Evolutionary conservation across 2,888 invertebrate species (phyloP).

Genomic region (Drosophila cognata): DNA sequence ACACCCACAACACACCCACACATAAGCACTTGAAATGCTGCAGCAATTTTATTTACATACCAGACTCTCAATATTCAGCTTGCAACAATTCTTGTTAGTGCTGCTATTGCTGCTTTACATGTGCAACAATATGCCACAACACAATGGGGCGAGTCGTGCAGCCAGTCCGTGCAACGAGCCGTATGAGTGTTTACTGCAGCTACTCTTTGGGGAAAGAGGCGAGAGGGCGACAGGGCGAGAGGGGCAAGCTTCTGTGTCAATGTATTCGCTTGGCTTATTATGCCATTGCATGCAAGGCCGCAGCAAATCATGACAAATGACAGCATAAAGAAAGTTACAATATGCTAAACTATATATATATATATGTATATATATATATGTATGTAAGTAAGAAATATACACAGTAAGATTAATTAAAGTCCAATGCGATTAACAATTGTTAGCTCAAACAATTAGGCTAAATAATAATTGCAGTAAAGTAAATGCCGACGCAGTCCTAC

Average conservation of each 20-base stretch:
- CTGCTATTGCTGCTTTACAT: slow-evolving; percentile 52
- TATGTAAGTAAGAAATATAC: slow-evolving; percentile 14
- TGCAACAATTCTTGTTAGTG: slow-evolving; percentile 33
- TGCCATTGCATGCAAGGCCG: slow-evolving; percentile 72
- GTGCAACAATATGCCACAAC: slow-evolving; percentile 78
- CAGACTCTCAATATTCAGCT: slow-evolving; percentile 37
- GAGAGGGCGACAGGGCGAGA: too few relatives aligned
- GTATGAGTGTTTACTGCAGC: slow-evolving; percentile 76
- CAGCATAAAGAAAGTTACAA: slow-evolving; percentile 40
- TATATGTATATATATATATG: background rate
- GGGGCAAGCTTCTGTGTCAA: slow-evolving; percentile 21
- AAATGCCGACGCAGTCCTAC: background rate
- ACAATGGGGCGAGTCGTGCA: slow-evolving; percentile 76
- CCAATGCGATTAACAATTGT: background rate
- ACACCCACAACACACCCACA: slow-evolving; percentile 3
- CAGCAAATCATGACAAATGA: slow-evolving; percentile 76
- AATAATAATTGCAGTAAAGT: background rate
- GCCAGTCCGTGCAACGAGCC: slow-evolving; percentile 77
- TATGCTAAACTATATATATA: slow-evolving; percentile 19
- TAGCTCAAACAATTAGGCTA: background rate
- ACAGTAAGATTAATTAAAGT: background rate
- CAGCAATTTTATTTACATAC: slow-evolving; percentile 28
- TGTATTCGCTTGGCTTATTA: slow-evolving; percentile 71
- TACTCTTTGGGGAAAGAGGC: background rate
- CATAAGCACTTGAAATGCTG: background rate